Evolutionary conservation across 2,888 invertebrate genomes (phyloP).

Genomic region (Lochmaea capreae): DNA sequence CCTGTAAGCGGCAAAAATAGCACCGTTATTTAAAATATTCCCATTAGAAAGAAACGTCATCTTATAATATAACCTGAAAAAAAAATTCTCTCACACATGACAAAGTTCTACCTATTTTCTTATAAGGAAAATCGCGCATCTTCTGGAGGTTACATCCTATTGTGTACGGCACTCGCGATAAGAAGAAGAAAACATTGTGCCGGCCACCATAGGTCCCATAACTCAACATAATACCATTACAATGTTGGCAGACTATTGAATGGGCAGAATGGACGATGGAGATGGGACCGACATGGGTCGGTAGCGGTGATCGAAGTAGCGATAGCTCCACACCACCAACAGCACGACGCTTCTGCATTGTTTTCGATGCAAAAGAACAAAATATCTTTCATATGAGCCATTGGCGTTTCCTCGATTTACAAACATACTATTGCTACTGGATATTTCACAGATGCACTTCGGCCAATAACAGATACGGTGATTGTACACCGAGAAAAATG

Average conservation of each 20-base stretch:
- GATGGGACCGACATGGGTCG: conserved; percentile 59
- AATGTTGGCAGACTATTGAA: conserved; percentile 60
- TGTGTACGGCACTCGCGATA: conserved; percentile 31
- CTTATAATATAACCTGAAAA: not conserved
- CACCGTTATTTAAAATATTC: not conserved
- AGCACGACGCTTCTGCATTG: conserved; percentile 52
- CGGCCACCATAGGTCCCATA: conserved; percentile 55
- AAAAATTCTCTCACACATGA: conserved; percentile 17
- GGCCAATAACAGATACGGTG: conserved; percentile 14
- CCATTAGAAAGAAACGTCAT: not conserved
- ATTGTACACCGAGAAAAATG: conserved; percentile 10
- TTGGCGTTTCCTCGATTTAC: conserved; percentile 40
- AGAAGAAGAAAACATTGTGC: conserved; percentile 48
- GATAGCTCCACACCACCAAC: conserved; percentile 60
- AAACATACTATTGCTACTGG: conserved; percentile 34
- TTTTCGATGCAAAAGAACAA: conserved; percentile 43
- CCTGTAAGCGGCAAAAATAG: not conserved
- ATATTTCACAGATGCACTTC: conserved; percentile 33
- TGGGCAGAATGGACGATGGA: conserved; percentile 50
- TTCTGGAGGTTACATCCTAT: conserved; percentile 19
- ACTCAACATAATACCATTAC: conserved; percentile 61
- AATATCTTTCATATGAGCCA: conserved; percentile 38
- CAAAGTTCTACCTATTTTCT: conserved; percentile 22
- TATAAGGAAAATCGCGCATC: conserved; percentile 19
- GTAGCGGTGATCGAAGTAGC: conserved; percentile 59